These are phyloP conservation scores for Sicus ferrugineus DNA, from an alignment of 2,888 invertebrate species.

Conservation along the genomic window DNA sequence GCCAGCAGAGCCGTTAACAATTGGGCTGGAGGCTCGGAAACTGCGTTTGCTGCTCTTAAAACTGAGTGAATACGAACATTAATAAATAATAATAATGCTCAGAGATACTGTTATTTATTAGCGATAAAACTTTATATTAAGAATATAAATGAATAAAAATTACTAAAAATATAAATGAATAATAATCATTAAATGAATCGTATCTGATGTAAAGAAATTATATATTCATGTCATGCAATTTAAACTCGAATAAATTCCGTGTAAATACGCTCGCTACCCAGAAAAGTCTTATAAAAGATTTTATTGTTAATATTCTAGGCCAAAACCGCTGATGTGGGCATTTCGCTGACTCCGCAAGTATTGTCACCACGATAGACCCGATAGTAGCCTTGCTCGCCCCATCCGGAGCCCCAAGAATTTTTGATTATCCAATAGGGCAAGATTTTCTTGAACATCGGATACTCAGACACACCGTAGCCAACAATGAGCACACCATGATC, in stretches of 20 bases:
- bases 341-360: slow-evolving; percentile 88
- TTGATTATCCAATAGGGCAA: slow-evolving; percentile 93
- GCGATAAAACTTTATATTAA: background rate
- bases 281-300: background rate
- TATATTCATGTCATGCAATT: background rate
- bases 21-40: slow-evolving; percentile 63
- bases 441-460: slow-evolving; percentile 80
- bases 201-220: slow-evolving; percentile 7
- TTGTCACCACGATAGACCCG: slow-evolving; percentile 93
- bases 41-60: slow-evolving; percentile 58
- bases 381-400: slow-evolving; percentile 97
- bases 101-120: background rate
- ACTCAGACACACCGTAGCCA: slow-evolving; percentile 84
- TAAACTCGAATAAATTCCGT: background rate
- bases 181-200: slow-evolving; percentile 15
- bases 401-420: slow-evolving; percentile 90
- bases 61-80: slow-evolving; percentile 61
- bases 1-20: slow-evolving; percentile 58
- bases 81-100: slow-evolving; percentile 23
- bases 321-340: slow-evolving; percentile 86
- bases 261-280: background rate
- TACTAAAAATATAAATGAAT: slow-evolving; percentile 9
- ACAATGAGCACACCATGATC: slow-evolving; percentile 98
- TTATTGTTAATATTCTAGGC: slow-evolving; percentile 34
- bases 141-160: background rate